Conservation (phyloP, 1,140 invertebrate species). For the Drosophila trapezifrons region DNA sequence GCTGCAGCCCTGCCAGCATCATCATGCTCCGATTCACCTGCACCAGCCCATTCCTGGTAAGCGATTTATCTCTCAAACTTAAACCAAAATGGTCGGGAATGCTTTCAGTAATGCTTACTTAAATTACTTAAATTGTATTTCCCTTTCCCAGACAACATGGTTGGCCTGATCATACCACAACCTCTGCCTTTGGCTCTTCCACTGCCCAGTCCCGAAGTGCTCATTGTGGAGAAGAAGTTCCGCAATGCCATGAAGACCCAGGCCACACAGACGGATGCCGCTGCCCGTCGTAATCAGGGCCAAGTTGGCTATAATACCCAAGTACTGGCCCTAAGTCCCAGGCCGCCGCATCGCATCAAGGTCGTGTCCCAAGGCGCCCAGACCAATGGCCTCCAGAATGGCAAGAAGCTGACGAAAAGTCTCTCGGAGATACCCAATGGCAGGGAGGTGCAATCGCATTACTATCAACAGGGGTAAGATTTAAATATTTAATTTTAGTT, state of each 20-base stretch:
- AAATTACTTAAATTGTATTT: not conserved
- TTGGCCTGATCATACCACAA: conserved; percentile 67
- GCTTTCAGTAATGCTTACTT: not conserved
- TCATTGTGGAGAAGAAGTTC: conserved; percentile 89
- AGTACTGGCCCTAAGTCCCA: conserved; percentile 90
- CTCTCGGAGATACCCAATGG: conserved; percentile 89
- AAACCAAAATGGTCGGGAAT: no score
- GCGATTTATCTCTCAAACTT: not conserved
- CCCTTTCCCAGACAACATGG: conserved; percentile 55
- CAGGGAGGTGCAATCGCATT: conserved; percentile 54
- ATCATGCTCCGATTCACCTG: conserved; percentile 72
- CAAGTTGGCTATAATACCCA: conserved; percentile 86
- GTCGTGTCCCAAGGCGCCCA: conserved; percentile 95
- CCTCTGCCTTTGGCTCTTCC: conserved; percentile 58
- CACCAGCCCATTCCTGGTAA: conserved; percentile 68
- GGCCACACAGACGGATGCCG: conserved; percentile 94
- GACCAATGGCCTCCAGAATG: conserved; percentile 90
- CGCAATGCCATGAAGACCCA: conserved; percentile 95
- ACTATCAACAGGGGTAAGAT: conserved; percentile 56
- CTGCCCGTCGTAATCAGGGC: conserved; percentile 85
- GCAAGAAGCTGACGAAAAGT: conserved; percentile 91
- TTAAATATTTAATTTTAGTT: not conserved
- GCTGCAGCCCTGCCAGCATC: conserved; percentile 72
- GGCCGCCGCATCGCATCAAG: conserved; percentile 89
- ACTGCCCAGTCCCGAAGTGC: conserved; percentile 74